Base-by-base conservation (phyloP, 2,113 vertebrate genomes). In the Donacobius atricapilla region DNA sequence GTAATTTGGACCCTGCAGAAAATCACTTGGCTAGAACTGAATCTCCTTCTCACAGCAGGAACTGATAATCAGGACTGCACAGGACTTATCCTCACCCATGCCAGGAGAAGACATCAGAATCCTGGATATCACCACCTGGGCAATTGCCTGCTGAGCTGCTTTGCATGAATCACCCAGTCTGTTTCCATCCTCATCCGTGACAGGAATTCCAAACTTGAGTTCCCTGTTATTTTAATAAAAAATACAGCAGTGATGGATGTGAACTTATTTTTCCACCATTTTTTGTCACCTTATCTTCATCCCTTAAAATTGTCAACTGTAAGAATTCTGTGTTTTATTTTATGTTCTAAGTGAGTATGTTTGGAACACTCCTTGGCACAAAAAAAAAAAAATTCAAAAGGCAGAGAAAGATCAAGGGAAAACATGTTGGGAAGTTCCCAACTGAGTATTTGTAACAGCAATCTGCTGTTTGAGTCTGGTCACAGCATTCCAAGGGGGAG, bases 21-120 rank as follows among this genome's bases (percentile, higher is more conserved):
- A 96, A 87, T 23, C 51, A 61, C 37, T 71, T 30, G 22, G 2
- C 9, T 10, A 37, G 83, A 60, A 48, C 51, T 48, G 42, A 70
- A 76, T 18, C 4, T 35, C 45, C 35, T 23, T 48, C 61, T 85
- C 64, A 30, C 40, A 50, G 39, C 33, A 91, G 50, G 48, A 73
- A n/a, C 24, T 24, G 30, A 39, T 21, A 40, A 53, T 17, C 35
- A 89, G 76, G 37, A 69, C 28, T 77, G 53, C 47, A 57, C 6
- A 6, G 40, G 51, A 51, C 1, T 64, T 40, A 54, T 75, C 97
- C 98, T 78, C 77, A 99, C 99, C 99, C 99, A 99, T 99, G 98
- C 99, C 99, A 21, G 99, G 99, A 76, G 99, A 98, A 37, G 99
- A 99, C 99, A 99, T 99, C 91, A 99, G 99, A 87, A 99, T 99